Percentiles rank a stretch among this genome's conserved stretches.
Evolutionary conservation across 2,113 vertebrate species (phyloP).

Genomic region (Lamprologus callipterus): DNA sequence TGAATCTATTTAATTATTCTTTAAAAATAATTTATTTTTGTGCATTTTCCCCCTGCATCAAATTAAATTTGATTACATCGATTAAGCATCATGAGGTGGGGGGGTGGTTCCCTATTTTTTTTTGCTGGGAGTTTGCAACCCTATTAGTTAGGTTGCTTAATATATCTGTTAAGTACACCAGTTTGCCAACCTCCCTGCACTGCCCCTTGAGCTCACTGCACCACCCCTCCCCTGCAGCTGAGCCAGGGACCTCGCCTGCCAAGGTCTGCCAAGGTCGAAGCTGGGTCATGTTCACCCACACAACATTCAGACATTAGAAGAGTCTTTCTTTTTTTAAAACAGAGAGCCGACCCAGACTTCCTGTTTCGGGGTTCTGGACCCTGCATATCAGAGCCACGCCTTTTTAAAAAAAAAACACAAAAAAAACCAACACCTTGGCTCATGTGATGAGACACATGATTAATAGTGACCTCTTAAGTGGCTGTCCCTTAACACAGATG

Average conservation of each 20-base stretch:
- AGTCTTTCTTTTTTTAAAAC: background rate
- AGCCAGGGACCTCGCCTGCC: background rate
- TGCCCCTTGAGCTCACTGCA: background rate
- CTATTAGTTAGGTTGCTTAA: too few species aligned
- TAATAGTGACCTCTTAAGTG: background rate
- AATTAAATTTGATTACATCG: too few species aligned
- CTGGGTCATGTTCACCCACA: background rate
- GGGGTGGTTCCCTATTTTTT: too few species aligned
- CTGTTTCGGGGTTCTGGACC: background rate
- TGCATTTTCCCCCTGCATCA: too few species aligned
- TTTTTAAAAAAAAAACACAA: rapidly evolving
- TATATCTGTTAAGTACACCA: rapidly evolving
- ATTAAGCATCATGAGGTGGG: too few species aligned
- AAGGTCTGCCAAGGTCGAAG: background rate
- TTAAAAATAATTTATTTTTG: too few species aligned
- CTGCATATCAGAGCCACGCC: background rate
- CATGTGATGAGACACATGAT: background rate
- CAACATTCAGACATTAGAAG: background rate
- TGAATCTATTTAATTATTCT: too few species aligned
- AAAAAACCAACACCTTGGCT: background rate
- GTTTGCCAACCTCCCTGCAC: background rate
- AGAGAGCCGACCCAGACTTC: background rate
- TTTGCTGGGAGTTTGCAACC: too few species aligned
- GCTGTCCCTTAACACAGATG: background rate
- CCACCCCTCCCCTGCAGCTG: background rate